phyloP scores from a whole-genome alignment of 1,140 invertebrate species.

The Aradophagus sp. region DNA sequence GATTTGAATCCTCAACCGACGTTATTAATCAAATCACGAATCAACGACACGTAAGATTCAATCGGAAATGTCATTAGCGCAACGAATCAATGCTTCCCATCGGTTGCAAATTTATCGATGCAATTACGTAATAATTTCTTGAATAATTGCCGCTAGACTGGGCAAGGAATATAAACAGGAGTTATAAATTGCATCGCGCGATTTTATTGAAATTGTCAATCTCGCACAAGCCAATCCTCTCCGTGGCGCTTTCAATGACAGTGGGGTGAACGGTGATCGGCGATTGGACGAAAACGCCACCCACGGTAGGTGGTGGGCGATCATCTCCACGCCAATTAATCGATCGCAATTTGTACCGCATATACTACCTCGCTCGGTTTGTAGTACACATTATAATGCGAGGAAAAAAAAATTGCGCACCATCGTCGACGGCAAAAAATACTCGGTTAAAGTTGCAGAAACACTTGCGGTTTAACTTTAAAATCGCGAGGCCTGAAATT shows the following conservation, averaged over 20 bases:
- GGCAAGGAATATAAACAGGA: too few species aligned
- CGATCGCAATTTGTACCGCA: conserved; percentile 36
- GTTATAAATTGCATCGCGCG: conserved; percentile 6
- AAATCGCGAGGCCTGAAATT: not conserved
- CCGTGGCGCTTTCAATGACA: conserved; percentile 18
- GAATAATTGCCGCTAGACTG: too few species aligned
- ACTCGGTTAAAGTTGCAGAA: conserved; percentile 35
- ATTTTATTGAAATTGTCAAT: conserved; percentile 43
- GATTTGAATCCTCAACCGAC: too few species aligned
- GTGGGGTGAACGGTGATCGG: conserved; percentile 20
- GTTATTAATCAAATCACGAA: conserved; percentile 12
- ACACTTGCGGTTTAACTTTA: conserved; percentile 10
- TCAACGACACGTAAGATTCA: not conserved
- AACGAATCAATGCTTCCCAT: too few species aligned
- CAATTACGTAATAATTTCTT: conserved; percentile 16
- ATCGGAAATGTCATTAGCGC: not conserved
- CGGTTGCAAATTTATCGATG: too few species aligned
- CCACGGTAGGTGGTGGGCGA: conserved; percentile 23
- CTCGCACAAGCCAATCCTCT: conserved; percentile 28
- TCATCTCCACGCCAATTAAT: conserved; percentile 43
- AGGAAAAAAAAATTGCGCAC: conserved; percentile 19
- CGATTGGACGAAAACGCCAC: conserved; percentile 33
- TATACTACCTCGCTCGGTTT: conserved; percentile 20
- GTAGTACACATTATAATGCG: conserved; percentile 25
- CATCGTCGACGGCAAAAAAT: too few species aligned